Evolutionary conservation across 2,797 vertebrate genomes (phyloP).

Genomic region (Crossoptilon crossoptilon): DNA sequence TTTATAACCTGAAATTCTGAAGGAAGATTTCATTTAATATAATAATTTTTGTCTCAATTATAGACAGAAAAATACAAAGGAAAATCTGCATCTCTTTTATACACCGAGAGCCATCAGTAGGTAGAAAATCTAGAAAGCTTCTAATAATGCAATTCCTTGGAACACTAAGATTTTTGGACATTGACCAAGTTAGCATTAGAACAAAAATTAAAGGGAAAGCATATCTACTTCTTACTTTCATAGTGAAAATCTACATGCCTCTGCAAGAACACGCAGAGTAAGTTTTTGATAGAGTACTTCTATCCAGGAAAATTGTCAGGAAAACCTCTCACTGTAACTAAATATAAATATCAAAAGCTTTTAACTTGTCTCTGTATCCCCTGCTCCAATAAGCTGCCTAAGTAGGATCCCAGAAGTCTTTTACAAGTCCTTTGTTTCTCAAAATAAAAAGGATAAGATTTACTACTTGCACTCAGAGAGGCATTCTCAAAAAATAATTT

Average conservation of each 20-base stretch:
- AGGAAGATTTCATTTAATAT: neutral
- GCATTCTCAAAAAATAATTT: neutral
- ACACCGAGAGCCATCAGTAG: neutral
- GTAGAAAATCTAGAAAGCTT: neutral
- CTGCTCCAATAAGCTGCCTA: neutral
- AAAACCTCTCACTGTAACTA: neutral
- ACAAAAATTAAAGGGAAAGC: neutral
- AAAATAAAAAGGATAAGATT: neutral
- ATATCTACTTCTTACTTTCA: neutral
- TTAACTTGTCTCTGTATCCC: neutral
- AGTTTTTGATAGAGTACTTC: neutral
- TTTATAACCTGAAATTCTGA: neutral
- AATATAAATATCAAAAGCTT: neutral
- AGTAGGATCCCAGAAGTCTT: neutral
- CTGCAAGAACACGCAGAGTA: neutral
- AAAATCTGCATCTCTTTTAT: neutral
- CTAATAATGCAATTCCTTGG: neutral
- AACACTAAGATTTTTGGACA: neutral
- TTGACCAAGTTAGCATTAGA: neutral
- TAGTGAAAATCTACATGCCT: fast-evolving
- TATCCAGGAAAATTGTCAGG: neutral
- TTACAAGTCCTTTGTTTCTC: neutral
- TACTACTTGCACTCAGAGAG: neutral
- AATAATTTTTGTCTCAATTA: neutral
- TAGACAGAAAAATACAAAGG: neutral